These are phyloP conservation scores for Bombycilla garrulus DNA, from an alignment of 2,113 vertebrate species.

Conservation along the genomic window DNA sequence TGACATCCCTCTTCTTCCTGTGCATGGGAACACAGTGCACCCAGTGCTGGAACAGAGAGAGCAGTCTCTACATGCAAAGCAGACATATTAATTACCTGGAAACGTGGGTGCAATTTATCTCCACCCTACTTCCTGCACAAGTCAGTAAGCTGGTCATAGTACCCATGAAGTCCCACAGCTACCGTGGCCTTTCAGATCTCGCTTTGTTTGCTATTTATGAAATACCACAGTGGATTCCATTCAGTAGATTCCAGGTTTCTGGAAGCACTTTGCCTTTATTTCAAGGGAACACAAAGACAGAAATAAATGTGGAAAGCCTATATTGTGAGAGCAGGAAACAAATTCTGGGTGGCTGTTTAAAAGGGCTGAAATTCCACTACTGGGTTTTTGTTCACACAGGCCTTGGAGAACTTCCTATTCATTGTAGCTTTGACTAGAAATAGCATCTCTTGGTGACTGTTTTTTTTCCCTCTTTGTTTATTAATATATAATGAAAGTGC, in stretches of 20 bases:
- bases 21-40: not conserved
- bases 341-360: not conserved
- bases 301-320: not conserved
- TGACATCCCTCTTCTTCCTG: not conserved
- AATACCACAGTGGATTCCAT: not conserved
- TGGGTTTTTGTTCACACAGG: not conserved
- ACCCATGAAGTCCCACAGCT: not conserved
- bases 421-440: not conserved
- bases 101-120: not conserved
- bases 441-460: not conserved
- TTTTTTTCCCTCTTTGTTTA: not conserved
- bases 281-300: not conserved
- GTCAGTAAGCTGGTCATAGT: not conserved
- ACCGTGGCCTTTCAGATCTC: not conserved
- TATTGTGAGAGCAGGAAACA: not conserved
- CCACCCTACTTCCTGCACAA: not conserved
- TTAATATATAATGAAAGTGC: not conserved
- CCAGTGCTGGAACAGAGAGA: not conserved
- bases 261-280: not conserved
- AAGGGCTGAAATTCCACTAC: not conserved
- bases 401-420: not conserved
- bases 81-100: not conserved
- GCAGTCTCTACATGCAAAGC: not conserved
- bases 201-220: not conserved
- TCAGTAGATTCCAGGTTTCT: not conserved